Percentiles rank a stretch among this genome's conserved stretches.
These are phyloP conservation scores for Fregetta grallaria DNA, from an alignment of 2,113 vertebrate genomes.

Conservation along the genomic window DNA sequence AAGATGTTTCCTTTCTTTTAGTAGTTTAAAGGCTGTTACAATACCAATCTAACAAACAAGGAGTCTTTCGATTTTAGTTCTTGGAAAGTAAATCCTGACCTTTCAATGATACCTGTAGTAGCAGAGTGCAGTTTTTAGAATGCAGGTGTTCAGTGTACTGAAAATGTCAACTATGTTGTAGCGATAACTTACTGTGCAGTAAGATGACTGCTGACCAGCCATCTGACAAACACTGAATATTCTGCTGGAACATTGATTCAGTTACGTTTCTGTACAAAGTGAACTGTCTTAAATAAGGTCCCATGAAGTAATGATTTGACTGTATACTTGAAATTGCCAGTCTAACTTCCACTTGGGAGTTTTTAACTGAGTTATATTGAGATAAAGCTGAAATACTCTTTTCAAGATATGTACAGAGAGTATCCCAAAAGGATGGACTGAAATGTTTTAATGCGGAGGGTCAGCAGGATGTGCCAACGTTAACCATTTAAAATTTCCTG, in stretches of 20 bases:
- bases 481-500: not conserved
- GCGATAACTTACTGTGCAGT: not conserved
- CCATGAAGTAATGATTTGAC: not conserved
- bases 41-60: not conserved
- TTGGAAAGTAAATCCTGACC: not conserved
- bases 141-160: not conserved
- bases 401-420: not conserved
- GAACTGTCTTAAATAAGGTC: not conserved
- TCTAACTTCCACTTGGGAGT: not conserved
- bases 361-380: not conserved
- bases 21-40: not conserved
- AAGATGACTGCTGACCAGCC: not conserved
- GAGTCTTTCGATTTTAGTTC: not conserved
- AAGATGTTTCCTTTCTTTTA: not conserved
- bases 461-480: not conserved
- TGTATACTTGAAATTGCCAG: not conserved
- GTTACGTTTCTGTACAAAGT: not conserved
- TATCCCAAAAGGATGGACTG: not conserved
- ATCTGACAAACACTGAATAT: not conserved
- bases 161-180: not conserved
- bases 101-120: not conserved
- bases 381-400: not conserved
- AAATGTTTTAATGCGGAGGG: not conserved
- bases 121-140: not conserved
- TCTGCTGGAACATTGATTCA: not conserved